These are phyloP conservation scores for Pseudorhombus dupliciocellatus DNA, from an alignment of 2,113 vertebrate species.

Conservation along the genomic window DNA sequence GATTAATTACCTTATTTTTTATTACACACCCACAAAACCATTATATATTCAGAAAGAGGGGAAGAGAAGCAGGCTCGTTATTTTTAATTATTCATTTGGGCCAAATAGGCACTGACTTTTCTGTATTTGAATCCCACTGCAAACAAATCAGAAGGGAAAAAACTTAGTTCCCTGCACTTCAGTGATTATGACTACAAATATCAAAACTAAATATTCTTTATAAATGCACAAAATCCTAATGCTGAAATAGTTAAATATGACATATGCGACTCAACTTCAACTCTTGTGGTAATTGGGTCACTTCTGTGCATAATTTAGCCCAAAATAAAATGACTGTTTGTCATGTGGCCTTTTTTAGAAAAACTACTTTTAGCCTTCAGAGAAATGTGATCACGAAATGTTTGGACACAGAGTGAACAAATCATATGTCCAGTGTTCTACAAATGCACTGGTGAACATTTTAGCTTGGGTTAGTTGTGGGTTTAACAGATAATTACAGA, in stretches of 20 bases:
- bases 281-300: background rate
- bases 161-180: background rate
- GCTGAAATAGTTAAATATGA: too few species aligned
- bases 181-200: background rate
- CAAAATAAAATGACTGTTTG: too few species aligned
- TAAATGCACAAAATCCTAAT: too few species aligned
- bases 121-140: too few species aligned
- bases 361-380: too few species aligned
- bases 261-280: background rate
- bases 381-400: background rate
- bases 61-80: too few species aligned
- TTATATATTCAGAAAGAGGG: background rate
- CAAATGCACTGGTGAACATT: background rate
- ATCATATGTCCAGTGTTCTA: background rate
- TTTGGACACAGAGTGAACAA: background rate
- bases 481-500: conserved; percentile 9
- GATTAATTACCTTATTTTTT: background rate
- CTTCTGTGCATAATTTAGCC: too few species aligned
- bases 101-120: too few species aligned
- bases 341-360: too few species aligned
- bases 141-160: background rate
- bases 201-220: too few species aligned
- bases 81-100: too few species aligned
- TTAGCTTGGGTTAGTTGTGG: background rate
- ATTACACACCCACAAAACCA: background rate